These are phyloP conservation scores for Zoroaster sp. DNA, from an alignment of 53 echinoderm and acorn worm species.

Conservation along the genomic window DNA sequence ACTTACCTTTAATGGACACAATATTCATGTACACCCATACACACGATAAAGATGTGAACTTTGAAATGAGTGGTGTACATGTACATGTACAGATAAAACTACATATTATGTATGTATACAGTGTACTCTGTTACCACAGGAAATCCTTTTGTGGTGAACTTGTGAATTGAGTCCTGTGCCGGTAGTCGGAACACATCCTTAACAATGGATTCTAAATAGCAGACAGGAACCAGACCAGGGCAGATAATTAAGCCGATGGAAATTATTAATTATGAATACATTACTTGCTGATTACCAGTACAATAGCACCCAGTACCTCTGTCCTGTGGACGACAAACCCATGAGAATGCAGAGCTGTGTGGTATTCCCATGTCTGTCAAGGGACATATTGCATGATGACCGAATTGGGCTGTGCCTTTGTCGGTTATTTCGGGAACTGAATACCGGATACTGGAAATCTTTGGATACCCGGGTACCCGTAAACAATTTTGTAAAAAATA, in stretches of 20 bases:
- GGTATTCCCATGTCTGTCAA: neutral
- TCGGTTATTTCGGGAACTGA: neutral
- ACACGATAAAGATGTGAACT: neutral
- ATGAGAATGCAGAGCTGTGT: neutral
- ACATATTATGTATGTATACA: no score
- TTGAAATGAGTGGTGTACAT: neutral
- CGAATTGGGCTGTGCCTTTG: neutral
- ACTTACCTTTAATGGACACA: no score
- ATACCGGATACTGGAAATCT: neutral
- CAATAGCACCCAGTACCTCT: neutral
- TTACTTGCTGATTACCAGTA: neutral
- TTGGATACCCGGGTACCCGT: no score
- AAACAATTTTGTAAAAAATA: no score
- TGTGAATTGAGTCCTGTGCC: neutral
- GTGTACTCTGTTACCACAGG: neutral
- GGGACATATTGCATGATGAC: neutral
- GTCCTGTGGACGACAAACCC: neutral
- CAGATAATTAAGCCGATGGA: neutral
- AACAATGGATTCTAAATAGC: neutral
- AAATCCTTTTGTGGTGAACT: neutral
- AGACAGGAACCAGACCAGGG: constrained; percentile 40
- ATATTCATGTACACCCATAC: neutral
- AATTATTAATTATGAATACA: constrained; percentile 29
- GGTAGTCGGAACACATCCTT: neutral
- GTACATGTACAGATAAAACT: neutral